Conservation (phyloP, 1,140 invertebrate genomes). For the Pogonomyrmex barbatus region DNA sequence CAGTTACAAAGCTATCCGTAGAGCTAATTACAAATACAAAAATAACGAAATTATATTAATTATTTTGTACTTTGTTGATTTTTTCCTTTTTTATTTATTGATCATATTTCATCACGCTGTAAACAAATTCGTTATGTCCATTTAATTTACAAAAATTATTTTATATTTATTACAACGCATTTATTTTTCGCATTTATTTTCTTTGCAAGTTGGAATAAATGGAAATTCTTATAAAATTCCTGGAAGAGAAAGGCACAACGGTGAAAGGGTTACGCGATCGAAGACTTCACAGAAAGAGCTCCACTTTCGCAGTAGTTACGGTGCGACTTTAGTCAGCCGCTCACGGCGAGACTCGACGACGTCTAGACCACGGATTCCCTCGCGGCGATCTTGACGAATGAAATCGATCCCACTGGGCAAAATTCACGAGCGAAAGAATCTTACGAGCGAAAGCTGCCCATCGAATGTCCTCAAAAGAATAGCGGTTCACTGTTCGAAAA, state of each 20-base stretch:
- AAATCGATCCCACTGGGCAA: conserved; percentile 24
- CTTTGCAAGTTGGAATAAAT: background rate
- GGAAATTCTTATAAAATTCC: background rate
- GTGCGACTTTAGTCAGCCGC: conserved; percentile 33
- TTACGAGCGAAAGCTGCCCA: background rate
- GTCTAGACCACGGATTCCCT: conserved; percentile 16
- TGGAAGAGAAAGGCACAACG: background rate
- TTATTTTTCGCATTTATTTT: background rate
- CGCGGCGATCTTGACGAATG: conserved; percentile 37
- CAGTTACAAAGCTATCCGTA: background rate
- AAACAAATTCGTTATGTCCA: background rate
- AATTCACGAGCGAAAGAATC: background rate
- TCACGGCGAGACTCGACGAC: conserved; percentile 1
- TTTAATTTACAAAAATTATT: background rate
- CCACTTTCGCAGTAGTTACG: conserved; percentile 58
- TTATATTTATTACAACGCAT: background rate
- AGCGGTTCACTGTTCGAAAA: conserved; percentile 14
- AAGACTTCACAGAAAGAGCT: conserved; percentile 30
- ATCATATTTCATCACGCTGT: background rate
- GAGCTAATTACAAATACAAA: background rate
- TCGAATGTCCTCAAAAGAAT: conserved; percentile 48
- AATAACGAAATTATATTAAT: background rate
- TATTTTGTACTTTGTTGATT: background rate
- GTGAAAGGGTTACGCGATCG: conserved; percentile 37
- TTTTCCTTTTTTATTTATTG: background rate